Percentiles rank a stretch among this genome's conserved stretches.
These are phyloP conservation scores for Philantomba maxwellii DNA, from an alignment of 2,113 vertebrate genomes.

Conservation along the genomic window DNA sequence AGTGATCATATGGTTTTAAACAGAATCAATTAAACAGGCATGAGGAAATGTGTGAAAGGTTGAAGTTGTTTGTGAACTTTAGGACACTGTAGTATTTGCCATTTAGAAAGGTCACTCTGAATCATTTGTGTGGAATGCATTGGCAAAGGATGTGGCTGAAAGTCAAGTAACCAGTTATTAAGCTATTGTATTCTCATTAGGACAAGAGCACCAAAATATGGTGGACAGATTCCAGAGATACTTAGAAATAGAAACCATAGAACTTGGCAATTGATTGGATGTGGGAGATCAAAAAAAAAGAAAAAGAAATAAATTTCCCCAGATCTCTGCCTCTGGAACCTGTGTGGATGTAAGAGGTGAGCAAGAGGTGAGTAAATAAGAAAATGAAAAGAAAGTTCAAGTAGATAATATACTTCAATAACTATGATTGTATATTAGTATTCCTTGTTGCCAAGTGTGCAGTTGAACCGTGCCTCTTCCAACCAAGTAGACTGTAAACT, in stretches of 20 bases:
- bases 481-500: not conserved
- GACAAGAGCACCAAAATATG: not conserved
- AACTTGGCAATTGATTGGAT: not conserved
- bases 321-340: not conserved
- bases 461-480: not conserved
- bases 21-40: not conserved
- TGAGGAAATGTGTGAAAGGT: not conserved
- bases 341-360: not conserved
- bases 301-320: not conserved
- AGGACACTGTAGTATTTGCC: not conserved
- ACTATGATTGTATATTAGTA: not conserved
- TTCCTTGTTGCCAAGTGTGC: not conserved
- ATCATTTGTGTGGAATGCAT: not conserved
- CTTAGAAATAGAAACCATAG: not conserved
- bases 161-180: not conserved
- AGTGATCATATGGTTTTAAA: not conserved
- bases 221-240: not conserved
- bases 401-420: not conserved
- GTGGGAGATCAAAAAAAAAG: not conserved
- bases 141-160: not conserved
- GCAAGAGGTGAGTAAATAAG: not conserved
- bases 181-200: not conserved
- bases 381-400: not conserved
- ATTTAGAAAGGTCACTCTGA: not conserved
- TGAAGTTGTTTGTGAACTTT: not conserved